phyloP scores from a whole-genome alignment of 2,797 vertebrate genomes.

The Sebastes iracundus region DNA sequence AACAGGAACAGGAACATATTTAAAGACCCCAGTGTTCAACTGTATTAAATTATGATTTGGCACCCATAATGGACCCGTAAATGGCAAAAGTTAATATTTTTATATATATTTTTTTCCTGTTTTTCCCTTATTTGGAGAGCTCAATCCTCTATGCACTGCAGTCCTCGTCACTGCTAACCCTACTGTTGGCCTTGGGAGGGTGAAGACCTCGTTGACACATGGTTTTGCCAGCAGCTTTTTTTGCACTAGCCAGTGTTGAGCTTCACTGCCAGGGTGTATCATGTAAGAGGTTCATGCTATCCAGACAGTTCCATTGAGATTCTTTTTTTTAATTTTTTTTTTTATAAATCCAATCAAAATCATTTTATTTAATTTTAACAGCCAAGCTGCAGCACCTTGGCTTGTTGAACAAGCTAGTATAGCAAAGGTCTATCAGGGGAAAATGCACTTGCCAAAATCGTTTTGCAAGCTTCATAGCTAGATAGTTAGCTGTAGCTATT shows the following conservation, averaged over 20 bases:
- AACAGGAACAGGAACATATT: background rate
- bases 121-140: background rate
- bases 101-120: rapidly evolving
- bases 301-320: background rate
- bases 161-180: background rate
- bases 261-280: background rate
- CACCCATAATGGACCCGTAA: background rate
- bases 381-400: background rate
- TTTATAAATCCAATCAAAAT: background rate
- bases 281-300: background rate
- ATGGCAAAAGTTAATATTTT: background rate
- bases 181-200: background rate
- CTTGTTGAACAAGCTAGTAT: background rate
- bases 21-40: background rate
- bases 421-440: background rate
- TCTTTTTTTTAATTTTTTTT: background rate
- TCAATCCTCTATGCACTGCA: background rate
- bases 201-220: background rate
- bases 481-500: background rate
- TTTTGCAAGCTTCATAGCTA: background rate
- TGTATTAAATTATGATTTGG: background rate
- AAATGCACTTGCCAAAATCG: background rate
- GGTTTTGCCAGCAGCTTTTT: background rate
- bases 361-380: background rate
- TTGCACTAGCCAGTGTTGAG: background rate